These are phyloP conservation scores for Crotalus tigris DNA, from an alignment of 2,113 vertebrate species.

Conservation along the genomic window DNA sequence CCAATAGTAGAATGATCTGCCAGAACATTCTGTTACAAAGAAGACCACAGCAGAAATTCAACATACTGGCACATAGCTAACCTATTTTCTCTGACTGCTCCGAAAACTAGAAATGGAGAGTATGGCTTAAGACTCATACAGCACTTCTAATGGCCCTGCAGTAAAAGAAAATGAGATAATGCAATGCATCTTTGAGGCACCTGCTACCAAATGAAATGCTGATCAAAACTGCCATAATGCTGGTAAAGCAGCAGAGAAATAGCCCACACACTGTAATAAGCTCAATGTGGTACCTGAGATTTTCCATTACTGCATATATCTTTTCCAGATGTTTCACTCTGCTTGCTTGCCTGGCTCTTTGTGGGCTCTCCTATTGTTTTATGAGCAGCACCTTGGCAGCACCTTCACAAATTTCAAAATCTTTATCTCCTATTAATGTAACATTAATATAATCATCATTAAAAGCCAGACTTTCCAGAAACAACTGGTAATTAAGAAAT, in stretches of 20 bases:
- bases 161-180: neutral
- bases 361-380: neutral
- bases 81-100: neutral
- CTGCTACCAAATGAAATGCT: neutral
- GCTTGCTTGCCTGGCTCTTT: neutral
- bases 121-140: neutral
- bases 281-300: neutral
- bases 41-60: neutral
- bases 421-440: conserved; percentile 35
- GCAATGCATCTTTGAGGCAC: neutral
- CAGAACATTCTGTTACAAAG: neutral
- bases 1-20: neutral
- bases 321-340: neutral
- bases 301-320: too few relatives aligned
- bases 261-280: neutral
- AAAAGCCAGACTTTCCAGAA: conserved; percentile 46
- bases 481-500: neutral
- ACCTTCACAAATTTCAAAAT: conserved; percentile 47
- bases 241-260: neutral
- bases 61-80: neutral
- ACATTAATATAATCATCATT: conserved; percentile 46
- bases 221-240: neutral
- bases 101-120: neutral
- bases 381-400: neutral
- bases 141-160: neutral